Evolutionary conservation across 2,888 invertebrate species (phyloP), one percentile per base, ranked within the genome.

Genomic region (Ormyrus labotus): DNA sequence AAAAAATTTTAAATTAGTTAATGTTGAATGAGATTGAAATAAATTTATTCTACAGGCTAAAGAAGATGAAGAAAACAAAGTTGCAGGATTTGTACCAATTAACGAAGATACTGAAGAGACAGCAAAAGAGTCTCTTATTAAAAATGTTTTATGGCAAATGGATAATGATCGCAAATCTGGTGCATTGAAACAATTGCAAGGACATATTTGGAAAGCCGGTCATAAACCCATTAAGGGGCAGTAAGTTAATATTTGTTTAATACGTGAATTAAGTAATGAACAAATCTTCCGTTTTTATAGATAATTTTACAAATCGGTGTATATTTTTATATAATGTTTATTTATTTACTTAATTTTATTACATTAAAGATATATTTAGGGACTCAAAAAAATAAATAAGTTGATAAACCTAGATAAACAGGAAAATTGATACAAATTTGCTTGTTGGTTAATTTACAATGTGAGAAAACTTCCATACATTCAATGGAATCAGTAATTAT

Each of bases 151-250:
- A 84, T 95, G 95, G 93, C 95, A 96, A 90, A 97, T 98, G 93
- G 94, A 95, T 67, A 91, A 92, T 48, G 96, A 98, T 90, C 93
- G 96, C 81, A 96, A 97, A 90, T 93, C 94, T 55, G 94, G 94
- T 6, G 94, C 96, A 6, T 92, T 99, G 82, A 98, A 98, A 90
- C 93, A 94, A 70, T 92, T 99, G n/a, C 98, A 98, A 90, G 98
- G 98, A 0, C 93, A 96, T 82, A 95, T 99, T 86, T 98, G 97
- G 96, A 94, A 94, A 86, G 93, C 95, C 85, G 98, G 96, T 5
- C 98, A 97, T 89, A 93, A 94, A 84, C 92, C 92, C 74, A 91
- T 98, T 4, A 95, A 95, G 90, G 97, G 96, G 89, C 97, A 98
- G 98, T 98, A 92, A 95, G 97, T 96, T 81, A 6, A 67, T 11